Evolutionary conservation across 2,888 invertebrate genomes (phyloP), one percentile per base, ranked within the genome.

Genomic region (Cantharis nigra): DNA sequence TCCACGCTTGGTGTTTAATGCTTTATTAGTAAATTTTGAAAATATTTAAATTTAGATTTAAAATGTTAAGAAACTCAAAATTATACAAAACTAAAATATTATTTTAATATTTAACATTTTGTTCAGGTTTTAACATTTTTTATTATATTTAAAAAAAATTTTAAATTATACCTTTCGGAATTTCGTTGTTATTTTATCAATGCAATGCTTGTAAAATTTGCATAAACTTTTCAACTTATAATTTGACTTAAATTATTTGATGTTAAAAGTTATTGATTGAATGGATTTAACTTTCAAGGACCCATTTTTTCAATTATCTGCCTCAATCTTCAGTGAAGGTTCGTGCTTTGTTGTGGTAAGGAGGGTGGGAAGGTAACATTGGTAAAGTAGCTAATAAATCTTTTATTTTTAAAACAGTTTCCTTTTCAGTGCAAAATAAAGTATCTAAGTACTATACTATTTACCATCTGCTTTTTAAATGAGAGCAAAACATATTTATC

Each of bases 1-100:
- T 49, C 49, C 49, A 49, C n/a, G 49, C 49, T 49, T n/a, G 49
- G 49, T 49, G n/a, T 49, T 28, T 23, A 30, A n/a, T 16, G 26
- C 16, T 20, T 33, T n/a, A n/a, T 13, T 63, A 72, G n/a, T 16
- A 49, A 70, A 62, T 71, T 71, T 71, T 72, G 20, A 72, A 30
- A n/a, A 67, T 63, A 28, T 63, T 63, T 26, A 63, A 49, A 49
- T 49, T 49, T 49, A 7, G 7, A 7, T 4, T 9, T 9, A 30
- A 30, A 49, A 49, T 49, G 1, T 49, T 49, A 7, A 33, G n/a
- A n/a, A 7, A n/a, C n/a, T 49, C 5, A 3, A 5, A 33, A 33
- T 33, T 49, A 49, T 49, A 49, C n/a, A 9, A 49, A 49, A n/a
- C 49, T 49, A 49, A 3, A 49, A 49, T 49, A 49, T 26, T 26